These are phyloP conservation scores for Aratinga solstitialis DNA, from an alignment of 2,797 vertebrate species.

Conservation along the genomic window DNA sequence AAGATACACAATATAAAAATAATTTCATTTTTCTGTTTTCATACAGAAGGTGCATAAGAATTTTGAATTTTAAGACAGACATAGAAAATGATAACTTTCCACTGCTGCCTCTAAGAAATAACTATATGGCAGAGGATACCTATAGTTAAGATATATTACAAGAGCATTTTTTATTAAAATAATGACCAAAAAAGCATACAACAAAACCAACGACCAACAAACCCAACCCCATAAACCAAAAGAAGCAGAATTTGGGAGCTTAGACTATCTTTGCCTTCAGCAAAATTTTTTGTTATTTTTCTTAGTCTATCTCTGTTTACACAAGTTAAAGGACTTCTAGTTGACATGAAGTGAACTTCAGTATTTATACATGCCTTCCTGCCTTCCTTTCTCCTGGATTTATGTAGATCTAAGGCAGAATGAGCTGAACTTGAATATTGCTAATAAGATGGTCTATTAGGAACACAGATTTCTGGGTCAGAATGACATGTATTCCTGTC, in stretches of 20 bases:
- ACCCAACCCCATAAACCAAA: not conserved
- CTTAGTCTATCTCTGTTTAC: not conserved
- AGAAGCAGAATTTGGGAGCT: not conserved
- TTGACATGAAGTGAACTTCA: not conserved
- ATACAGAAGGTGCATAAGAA: not conserved
- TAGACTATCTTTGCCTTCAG: not conserved
- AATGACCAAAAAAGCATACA: not conserved
- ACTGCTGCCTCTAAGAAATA: not conserved
- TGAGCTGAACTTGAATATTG: not conserved
- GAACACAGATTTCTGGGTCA: not conserved
- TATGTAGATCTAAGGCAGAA: not conserved
- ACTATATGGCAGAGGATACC: not conserved
- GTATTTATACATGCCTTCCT: not conserved
- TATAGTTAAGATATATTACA: not conserved
- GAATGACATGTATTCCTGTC: not conserved
- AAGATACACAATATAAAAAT: not conserved
- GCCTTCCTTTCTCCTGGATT: not conserved
- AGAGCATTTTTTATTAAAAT: not conserved
- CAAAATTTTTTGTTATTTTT: not conserved
- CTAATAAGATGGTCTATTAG: not conserved
- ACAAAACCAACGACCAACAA: not conserved
- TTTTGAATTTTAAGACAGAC: not conserved
- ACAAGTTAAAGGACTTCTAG: not conserved
- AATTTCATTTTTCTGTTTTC: not conserved
- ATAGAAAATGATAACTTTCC: not conserved